Base-by-base conservation (phyloP, 1,140 invertebrate genomes). In the Zaprionus nigranus region DNA sequence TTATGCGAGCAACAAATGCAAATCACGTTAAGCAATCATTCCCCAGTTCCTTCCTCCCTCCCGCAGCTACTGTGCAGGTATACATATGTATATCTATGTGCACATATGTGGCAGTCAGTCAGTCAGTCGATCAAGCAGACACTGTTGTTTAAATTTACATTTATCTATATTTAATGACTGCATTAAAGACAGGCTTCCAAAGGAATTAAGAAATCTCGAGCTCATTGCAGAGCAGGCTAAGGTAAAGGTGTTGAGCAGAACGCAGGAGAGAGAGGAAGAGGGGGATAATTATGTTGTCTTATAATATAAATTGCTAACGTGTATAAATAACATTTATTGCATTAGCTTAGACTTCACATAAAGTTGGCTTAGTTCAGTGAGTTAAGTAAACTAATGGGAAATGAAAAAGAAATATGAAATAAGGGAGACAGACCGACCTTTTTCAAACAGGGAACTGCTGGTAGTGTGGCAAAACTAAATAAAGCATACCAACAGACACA, bases 21-120 rank as follows among this genome's bases (percentile, higher is more conserved):
- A 74, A 74, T 74, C 65, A 69, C 54, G 36, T 69, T 24, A 57
- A 61, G 57, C 66, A 46, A 17, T 46, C 46, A 20, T 20, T 5
- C 46, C 11, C 11, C 20, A 11, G 9, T 11, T 12, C 22, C 20
- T 11, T 12, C 7, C 46, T 6, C 12, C 46, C n/a, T 46, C 15
- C 20, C 46, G 1, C 17, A 12, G 20, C 46, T 51, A 4, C 20
- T 26, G 15, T n/a, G 12, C 28, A 30, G 7, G 28, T 15, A 12
- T 13, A 20, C 20, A 26, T 53, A n/a, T 53, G 13, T 65, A n/a
- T 34, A 34, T 24, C 6, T 51, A 22, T 17, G 28, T 36, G 12
- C 17, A 22, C 24, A 54, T 54, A 54, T 54, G 9, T 54, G 12
- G 24, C 17, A 46, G 40, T 22, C 36, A 60, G 49, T 30, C 38